Percentiles rank a stretch among this genome's conserved stretches.
phyloP scores from a whole-genome alignment of 2,113 vertebrate genomes.

The Synodontis membranacea region DNA sequence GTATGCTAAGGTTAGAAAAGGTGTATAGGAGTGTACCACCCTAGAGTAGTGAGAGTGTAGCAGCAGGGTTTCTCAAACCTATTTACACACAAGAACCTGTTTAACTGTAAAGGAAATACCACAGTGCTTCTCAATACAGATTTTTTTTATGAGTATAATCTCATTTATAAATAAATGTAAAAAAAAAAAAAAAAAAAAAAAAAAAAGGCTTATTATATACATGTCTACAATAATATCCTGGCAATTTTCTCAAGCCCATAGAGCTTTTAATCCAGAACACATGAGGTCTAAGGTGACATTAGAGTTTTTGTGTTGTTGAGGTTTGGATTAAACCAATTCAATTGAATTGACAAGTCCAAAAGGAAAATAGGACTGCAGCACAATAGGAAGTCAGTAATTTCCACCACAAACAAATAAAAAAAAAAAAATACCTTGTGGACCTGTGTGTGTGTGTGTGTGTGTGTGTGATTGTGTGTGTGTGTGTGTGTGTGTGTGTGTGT shows the following conservation, averaged over 20 bases:
- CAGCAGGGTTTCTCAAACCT: neutral
- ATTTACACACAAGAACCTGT: neutral
- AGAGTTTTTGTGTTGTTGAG: neutral
- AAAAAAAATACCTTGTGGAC: neutral
- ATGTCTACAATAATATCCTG: neutral
- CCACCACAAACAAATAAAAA: neutral
- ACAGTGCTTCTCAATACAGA: neutral
- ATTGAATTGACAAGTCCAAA: neutral
- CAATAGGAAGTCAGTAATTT: neutral
- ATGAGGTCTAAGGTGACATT: too few species aligned
- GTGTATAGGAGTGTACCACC: neutral
- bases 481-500: conserved; percentile 47
- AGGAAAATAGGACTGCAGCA: neutral
- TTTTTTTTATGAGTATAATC: neutral
- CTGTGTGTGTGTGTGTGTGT: neutral
- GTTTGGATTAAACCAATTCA: neutral
- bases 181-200: neutral
- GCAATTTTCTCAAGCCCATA: too few species aligned
- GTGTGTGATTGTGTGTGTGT: conserved; percentile 44
- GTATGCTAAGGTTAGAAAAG: neutral
- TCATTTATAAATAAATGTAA: too few species aligned
- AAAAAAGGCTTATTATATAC: neutral
- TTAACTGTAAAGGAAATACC: neutral
- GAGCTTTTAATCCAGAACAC: too few species aligned
- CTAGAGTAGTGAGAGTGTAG: neutral